Evolutionary conservation across 1,140 invertebrate species (phyloP).

Genomic region (Meteorus sp.): DNA sequence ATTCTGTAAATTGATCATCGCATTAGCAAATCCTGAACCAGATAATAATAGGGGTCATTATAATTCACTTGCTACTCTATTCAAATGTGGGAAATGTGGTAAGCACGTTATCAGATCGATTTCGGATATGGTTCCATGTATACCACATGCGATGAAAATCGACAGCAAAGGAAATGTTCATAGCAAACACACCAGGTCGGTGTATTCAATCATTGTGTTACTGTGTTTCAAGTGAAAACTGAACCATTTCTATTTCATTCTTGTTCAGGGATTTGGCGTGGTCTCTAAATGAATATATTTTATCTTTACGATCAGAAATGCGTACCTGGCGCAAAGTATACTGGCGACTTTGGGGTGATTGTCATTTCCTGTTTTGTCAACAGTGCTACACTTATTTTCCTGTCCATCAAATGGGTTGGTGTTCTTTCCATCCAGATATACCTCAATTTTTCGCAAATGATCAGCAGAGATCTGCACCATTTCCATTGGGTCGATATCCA

Average conservation of each 20-base stretch:
- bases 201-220: slow-evolving; percentile 19
- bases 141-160: slow-evolving; percentile 69
- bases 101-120: slow-evolving; percentile 65
- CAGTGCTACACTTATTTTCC: slow-evolving; percentile 77
- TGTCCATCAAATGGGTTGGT: slow-evolving; percentile 76
- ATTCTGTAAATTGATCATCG: slow-evolving; percentile 79
- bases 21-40: slow-evolving; percentile 70
- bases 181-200: slow-evolving; percentile 67
- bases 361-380: slow-evolving; percentile 78
- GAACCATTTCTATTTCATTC: slow-evolving; percentile 14
- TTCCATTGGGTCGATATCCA: slow-evolving; percentile 75
- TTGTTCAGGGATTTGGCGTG: slow-evolving; percentile 71
- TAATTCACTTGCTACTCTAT: slow-evolving; percentile 74
- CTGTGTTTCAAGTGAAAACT: background rate
- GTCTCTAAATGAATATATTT: slow-evolving; percentile 82
- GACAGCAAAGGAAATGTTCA: slow-evolving; percentile 70
- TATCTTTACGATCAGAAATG: slow-evolving; percentile 73
- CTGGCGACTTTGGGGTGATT: slow-evolving; percentile 89
- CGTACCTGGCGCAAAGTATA: slow-evolving; percentile 89
- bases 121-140: slow-evolving; percentile 68
- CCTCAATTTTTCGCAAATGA: slow-evolving; percentile 77
- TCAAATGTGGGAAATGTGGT: slow-evolving; percentile 68
- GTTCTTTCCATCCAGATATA: slow-evolving; percentile 73
- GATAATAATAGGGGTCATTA: slow-evolving; percentile 77
- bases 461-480: slow-evolving; percentile 62